Conservation (phyloP, 2,797 vertebrate genomes). For the Myoxocephalus aenaeus region DNA sequence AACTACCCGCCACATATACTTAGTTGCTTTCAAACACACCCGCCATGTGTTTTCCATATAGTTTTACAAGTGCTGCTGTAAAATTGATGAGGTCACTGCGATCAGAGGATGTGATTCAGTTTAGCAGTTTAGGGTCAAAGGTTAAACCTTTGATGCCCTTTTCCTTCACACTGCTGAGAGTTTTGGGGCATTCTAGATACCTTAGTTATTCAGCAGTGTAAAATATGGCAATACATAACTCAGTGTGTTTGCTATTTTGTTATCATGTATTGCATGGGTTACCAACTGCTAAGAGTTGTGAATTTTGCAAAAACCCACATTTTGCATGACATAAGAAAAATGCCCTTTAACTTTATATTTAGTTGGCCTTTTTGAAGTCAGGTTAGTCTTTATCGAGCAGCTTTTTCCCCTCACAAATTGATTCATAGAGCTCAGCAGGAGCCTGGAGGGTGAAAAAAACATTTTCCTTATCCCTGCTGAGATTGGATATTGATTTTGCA, state of each 20-base stretch:
- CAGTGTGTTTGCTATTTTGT: not conserved
- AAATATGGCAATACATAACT: constrained; percentile 8
- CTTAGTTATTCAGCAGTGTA: not conserved
- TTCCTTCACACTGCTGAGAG: constrained; percentile 14
- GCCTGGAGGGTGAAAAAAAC: constrained; percentile 53
- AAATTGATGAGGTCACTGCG: constrained; percentile 39
- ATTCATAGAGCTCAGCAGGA: constrained; percentile 69
- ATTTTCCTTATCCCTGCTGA: constrained; percentile 76
- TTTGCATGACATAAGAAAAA: constrained; percentile 16
- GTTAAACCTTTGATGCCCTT: constrained; percentile 40
- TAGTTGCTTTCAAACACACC: not conserved
- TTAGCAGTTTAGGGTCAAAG: constrained; percentile 44
- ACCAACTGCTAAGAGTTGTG: constrained; percentile 31
- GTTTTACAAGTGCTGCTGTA: constrained; percentile 34
- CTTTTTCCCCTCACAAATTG: constrained; percentile 53
- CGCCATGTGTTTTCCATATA: constrained; percentile 17
- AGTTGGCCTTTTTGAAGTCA: constrained; percentile 57
- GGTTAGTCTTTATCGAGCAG: constrained; percentile 48
- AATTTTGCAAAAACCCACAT: constrained; percentile 24
- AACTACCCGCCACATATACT: not conserved
- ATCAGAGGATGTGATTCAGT: constrained; percentile 33
- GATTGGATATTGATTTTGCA: constrained; percentile 82
- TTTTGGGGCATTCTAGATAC: not conserved
- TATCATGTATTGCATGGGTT: constrained; percentile 1
- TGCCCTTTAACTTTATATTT: constrained; percentile 62